Conservation (phyloP, 1,140 invertebrate species). For the Apis cerana region DNA sequence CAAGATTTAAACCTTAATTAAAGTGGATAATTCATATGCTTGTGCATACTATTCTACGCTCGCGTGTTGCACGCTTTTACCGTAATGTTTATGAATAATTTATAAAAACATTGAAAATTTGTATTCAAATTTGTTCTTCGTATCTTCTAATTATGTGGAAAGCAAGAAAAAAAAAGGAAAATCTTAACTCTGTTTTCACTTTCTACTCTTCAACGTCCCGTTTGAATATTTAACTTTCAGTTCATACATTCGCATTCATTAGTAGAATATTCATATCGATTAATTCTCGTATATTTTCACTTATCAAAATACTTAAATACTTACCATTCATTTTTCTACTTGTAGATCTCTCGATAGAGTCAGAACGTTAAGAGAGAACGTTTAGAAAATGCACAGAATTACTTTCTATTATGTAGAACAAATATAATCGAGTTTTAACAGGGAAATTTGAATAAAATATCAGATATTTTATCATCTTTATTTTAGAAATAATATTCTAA, state of each 20-base stretch:
- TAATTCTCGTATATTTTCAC: not conserved
- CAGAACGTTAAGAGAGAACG: no score
- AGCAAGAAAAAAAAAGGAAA: not conserved
- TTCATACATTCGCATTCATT: not conserved
- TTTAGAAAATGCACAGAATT: no score
- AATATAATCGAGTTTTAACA: no score
- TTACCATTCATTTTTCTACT: not conserved
- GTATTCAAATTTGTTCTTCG: not conserved
- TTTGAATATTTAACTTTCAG: not conserved
- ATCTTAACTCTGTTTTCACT: not conserved
- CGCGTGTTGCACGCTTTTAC: not conserved
- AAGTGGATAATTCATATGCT: not conserved
- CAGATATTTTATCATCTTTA: no score
- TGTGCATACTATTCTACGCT: not conserved
- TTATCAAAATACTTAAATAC: not conserved
- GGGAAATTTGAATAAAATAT: no score
- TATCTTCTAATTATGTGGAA: not conserved
- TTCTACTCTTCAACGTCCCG: not conserved
- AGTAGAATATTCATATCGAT: not conserved
- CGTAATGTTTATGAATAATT: slow-evolving; percentile 8
- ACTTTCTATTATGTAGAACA: no score
- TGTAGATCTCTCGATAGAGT: no score
- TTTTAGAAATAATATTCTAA: no score
- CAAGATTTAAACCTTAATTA: not conserved
- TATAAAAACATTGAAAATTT: not conserved